These are phyloP conservation scores for Drosophila mauritiana DNA, from an alignment of 1,140 invertebrate genomes.

Conservation along the genomic window DNA sequence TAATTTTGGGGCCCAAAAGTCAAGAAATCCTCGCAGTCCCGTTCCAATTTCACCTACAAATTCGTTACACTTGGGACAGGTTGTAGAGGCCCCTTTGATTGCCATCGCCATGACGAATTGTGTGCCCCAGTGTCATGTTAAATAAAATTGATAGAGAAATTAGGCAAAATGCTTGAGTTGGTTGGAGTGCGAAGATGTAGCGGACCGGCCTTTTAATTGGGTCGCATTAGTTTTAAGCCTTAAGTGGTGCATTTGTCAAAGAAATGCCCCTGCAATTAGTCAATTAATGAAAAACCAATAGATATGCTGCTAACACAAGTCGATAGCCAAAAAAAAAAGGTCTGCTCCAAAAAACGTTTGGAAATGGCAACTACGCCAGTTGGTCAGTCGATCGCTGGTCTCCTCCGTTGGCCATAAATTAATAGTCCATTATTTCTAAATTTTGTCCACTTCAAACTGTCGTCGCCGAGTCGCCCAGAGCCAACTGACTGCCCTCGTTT, in stretches of 20 bases:
- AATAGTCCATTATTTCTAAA: slow-evolving; percentile 82
- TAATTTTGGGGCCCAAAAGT: slow-evolving; percentile 31
- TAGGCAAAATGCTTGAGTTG: slow-evolving; percentile 48
- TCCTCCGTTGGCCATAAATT: slow-evolving; percentile 66
- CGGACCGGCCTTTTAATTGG: slow-evolving; percentile 60
- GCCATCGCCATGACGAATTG: slow-evolving; percentile 64
- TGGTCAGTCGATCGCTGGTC: slow-evolving; percentile 22
- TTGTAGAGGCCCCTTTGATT: slow-evolving; percentile 9
- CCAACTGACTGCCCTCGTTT: slow-evolving; percentile 66
- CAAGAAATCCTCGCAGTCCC: slow-evolving; percentile 19
- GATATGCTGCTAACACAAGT: slow-evolving; percentile 66
- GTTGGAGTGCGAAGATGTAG: not conserved
- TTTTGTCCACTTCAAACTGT: slow-evolving; percentile 81
- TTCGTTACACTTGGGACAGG: slow-evolving; percentile 66
- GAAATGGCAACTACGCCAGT: slow-evolving; percentile 65
- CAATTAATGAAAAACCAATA: slow-evolving; percentile 78
- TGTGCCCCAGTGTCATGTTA: slow-evolving; percentile 57
- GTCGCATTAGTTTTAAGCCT: slow-evolving; percentile 64
- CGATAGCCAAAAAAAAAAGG: slow-evolving; percentile 48
- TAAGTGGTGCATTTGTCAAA: slow-evolving; percentile 62
- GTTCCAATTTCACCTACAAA: slow-evolving; percentile 50
- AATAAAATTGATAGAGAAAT: slow-evolving; percentile 82
- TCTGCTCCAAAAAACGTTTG: slow-evolving; percentile 41
- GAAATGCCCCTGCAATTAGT: slow-evolving; percentile 64
- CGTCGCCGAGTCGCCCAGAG: slow-evolving; percentile 60